Conservation (phyloP, 2,797 vertebrate species). For the Cirrhinus molitorella region DNA sequence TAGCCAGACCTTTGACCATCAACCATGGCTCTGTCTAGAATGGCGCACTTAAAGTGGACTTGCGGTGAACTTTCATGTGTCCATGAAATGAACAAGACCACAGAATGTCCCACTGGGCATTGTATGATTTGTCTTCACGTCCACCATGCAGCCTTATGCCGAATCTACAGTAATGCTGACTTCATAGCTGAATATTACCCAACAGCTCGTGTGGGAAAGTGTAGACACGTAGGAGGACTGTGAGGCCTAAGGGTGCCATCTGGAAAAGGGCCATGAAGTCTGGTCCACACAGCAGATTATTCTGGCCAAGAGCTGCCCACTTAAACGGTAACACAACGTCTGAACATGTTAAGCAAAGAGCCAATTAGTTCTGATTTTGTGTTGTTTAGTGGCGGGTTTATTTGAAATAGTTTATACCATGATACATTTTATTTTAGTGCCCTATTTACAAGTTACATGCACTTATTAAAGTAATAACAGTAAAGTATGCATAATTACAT, state of each 20-base stretch:
- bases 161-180: not conserved
- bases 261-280: not conserved
- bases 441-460: not conserved
- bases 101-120: not conserved
- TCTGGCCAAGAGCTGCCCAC: conserved; percentile 4
- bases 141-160: not conserved
- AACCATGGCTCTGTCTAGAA: not conserved
- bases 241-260: not conserved
- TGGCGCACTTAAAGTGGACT: not conserved
- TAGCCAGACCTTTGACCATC: not conserved
- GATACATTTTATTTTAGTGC: not conserved
- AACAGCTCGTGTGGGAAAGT: not conserved
- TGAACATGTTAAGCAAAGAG: not conserved
- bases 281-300: not conserved
- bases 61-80: not conserved
- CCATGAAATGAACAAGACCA: conserved; percentile 5
- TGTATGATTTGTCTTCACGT: not conserved
- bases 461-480: not conserved
- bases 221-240: conserved; percentile 13
- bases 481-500: not conserved
- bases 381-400: not conserved
- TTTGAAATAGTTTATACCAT: not conserved
- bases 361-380: not conserved
- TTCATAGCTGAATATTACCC: not conserved
- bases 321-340: not conserved